These are phyloP conservation scores for Engystomops pustulosus DNA, from an alignment of 2,113 vertebrate genomes.

Conservation along the genomic window DNA sequence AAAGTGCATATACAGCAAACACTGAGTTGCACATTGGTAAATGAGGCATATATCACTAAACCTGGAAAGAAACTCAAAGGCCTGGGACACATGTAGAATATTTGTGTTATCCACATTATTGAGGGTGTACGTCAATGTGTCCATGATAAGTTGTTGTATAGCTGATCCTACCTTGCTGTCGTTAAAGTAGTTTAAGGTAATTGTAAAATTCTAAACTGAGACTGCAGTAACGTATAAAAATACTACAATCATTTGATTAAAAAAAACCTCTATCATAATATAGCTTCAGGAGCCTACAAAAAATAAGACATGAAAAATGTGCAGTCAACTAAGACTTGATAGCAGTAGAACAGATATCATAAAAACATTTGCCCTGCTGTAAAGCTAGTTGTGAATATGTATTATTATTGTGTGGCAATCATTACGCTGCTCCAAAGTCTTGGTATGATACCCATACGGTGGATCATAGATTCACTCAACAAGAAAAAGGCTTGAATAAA, in stretches of 20 bases:
- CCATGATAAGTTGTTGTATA: too few species aligned
- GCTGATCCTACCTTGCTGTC: too few species aligned
- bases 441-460: neutral
- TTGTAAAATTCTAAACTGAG: neutral
- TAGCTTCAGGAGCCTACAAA: neutral
- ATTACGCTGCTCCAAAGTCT: neutral
- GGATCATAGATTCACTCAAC: too few species aligned
- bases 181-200: neutral
- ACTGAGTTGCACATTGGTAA: neutral
- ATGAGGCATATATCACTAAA: neutral
- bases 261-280: neutral
- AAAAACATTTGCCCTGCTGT: neutral
- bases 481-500: too few species aligned
- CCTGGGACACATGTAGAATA: too few species aligned
- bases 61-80: neutral
- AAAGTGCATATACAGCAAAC: constrained; percentile 5
- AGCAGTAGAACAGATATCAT: neutral
- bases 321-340: too few species aligned
- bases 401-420: constrained; percentile 13
- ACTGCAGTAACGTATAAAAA: neutral
- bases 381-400: constrained; percentile 4
- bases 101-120: too few species aligned
- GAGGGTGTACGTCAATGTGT: too few species aligned
- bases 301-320: neutral
- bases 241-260: neutral